These are phyloP conservation scores for Anabas testudineus DNA, from an alignment of 2,797 vertebrate genomes.

Conservation along the genomic window DNA sequence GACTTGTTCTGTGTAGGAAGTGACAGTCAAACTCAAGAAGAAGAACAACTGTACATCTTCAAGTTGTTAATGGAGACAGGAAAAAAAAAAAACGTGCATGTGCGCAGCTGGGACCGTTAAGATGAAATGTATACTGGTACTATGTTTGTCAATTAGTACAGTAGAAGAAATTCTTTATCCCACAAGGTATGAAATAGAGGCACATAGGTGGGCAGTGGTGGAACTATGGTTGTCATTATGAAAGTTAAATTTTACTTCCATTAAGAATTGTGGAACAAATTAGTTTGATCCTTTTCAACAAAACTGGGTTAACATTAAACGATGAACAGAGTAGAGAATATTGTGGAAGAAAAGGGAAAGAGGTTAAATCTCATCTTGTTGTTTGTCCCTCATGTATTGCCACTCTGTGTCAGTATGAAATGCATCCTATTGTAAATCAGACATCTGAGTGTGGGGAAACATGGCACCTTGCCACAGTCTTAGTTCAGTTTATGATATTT, in stretches of 20 bases:
- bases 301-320: too few species aligned
- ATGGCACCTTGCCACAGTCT: background rate
- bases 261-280: too few species aligned
- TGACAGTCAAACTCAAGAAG: conserved; percentile 58
- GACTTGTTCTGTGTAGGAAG: conserved; percentile 72
- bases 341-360: too few species aligned
- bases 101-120: conserved; percentile 2
- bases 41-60: conserved; percentile 59
- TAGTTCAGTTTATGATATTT: too few species aligned
- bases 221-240: background rate
- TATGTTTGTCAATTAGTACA: background rate
- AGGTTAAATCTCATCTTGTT: too few species aligned
- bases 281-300: too few species aligned
- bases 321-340: too few species aligned
- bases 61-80: conserved; percentile 17
- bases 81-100: background rate
- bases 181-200: background rate
- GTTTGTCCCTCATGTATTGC: background rate
- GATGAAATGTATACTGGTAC: background rate
- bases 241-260: too few species aligned
- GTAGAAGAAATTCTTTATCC: background rate
- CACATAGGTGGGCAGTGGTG: background rate
- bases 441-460: background rate
- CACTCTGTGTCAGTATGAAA: background rate
- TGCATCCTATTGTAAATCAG: background rate